Evolutionary conservation across 2,113 vertebrate species (phyloP).

Genomic region (Dolichotis patagonum): DNA sequence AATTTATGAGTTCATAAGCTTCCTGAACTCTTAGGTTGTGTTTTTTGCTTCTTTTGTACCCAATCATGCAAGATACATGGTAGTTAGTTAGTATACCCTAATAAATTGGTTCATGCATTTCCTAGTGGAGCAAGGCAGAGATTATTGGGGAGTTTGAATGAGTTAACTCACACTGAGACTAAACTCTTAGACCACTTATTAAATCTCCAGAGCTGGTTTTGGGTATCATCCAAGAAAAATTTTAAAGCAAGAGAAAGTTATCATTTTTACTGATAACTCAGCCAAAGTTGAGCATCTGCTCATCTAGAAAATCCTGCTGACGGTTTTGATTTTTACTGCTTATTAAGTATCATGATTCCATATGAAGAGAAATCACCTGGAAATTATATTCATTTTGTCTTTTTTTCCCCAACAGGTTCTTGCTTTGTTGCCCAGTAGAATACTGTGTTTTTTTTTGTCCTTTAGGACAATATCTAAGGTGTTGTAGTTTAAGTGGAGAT

Average conservation of each 20-base stretch:
- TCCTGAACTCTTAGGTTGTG: background rate
- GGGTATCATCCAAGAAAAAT: constrained; percentile 25
- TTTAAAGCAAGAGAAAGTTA: background rate
- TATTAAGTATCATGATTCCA: constrained; percentile 19
- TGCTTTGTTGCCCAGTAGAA: background rate
- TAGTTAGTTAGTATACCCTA: background rate
- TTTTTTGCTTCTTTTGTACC: background rate
- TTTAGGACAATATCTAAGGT: constrained; percentile 17
- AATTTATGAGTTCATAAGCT: background rate
- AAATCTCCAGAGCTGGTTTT: background rate
- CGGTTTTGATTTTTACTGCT: constrained; percentile 11
- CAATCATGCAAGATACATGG: background rate
- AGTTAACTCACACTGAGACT: background rate
- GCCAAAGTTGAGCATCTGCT: background rate
- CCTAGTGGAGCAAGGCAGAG: background rate
- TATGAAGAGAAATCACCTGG: background rate
- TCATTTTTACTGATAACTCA: constrained; percentile 47
- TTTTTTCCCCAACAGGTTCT: background rate
- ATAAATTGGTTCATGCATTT: background rate
- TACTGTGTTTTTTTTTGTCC: background rate
- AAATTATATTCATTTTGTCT: background rate
- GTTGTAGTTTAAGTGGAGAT: background rate
- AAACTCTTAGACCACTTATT: background rate
- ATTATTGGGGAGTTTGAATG: background rate
- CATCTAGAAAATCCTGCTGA: constrained; percentile 36